These are phyloP conservation scores for Actinia equina DNA, from an alignment of 64 coral and sea anemone genomes.

Conservation along the genomic window DNA sequence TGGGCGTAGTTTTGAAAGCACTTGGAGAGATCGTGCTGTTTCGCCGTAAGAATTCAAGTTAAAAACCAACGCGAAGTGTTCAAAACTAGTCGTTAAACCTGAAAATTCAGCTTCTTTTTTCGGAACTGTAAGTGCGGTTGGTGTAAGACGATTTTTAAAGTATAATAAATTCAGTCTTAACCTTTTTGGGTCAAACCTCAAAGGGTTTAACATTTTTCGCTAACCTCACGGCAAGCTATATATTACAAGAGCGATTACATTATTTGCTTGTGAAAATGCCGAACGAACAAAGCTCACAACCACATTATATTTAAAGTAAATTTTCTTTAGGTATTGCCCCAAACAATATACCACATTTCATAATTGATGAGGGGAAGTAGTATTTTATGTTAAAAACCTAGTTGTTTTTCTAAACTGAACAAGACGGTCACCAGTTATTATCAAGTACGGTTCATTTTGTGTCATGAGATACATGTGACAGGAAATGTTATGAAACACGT, in stretches of 20 bases:
- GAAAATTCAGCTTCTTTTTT: not conserved
- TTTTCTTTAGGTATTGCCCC: too few species aligned
- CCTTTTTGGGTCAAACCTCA: too few species aligned
- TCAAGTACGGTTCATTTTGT: not conserved
- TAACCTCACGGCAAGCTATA: too few species aligned
- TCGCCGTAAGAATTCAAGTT: not conserved
- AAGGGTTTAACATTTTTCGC: too few species aligned
- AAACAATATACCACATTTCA: not conserved
- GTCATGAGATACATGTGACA: not conserved
- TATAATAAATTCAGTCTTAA: too few species aligned
- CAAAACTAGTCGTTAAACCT: not conserved
- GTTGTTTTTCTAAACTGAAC: not conserved
- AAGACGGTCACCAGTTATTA: not conserved
- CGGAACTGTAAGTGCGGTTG: not conserved
- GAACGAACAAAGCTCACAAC: too few species aligned
- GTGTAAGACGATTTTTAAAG: not conserved
- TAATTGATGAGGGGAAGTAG: too few species aligned
- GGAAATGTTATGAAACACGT: not conserved
- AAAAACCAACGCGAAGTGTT: not conserved
- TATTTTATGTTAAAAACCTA: too few species aligned
- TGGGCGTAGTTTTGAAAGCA: not conserved
- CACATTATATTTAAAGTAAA: too few species aligned
- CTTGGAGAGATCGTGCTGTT: not conserved
- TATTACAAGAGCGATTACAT: too few species aligned
- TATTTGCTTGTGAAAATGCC: too few species aligned